These are phyloP conservation scores for Meriones unguiculatus DNA, from an alignment of 2,113 vertebrate species.

Conservation along the genomic window DNA sequence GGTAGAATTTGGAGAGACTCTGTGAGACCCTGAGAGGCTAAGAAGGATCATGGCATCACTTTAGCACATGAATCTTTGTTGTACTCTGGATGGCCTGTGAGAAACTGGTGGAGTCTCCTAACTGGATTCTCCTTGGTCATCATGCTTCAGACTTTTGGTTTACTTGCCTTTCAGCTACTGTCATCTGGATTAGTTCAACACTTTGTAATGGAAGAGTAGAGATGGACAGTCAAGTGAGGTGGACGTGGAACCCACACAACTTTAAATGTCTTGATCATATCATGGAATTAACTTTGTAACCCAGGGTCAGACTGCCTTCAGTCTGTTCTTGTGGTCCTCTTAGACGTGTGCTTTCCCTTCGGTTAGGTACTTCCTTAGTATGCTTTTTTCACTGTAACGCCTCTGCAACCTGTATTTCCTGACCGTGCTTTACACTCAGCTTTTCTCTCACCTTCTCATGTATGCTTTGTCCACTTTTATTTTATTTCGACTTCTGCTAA, in stretches of 20 bases:
- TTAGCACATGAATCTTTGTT: neutral
- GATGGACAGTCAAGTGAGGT: neutral
- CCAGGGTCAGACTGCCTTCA: neutral
- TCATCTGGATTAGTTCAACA: neutral
- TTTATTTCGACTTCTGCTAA: neutral
- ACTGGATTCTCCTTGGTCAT: fast-evolving
- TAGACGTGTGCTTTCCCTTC: neutral
- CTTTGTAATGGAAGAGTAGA: neutral
- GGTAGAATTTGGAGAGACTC: neutral
- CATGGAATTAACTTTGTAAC: neutral
- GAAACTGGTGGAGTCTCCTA: neutral
- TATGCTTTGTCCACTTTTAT: neutral
- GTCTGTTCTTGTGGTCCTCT: neutral
- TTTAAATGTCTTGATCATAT: neutral
- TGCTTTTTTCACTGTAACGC: neutral
- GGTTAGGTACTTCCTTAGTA: neutral
- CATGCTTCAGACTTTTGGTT: neutral
- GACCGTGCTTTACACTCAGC: neutral
- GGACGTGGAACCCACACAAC: neutral
- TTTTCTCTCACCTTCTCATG: neutral
- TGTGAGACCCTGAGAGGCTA: neutral
- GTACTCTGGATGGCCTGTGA: neutral
- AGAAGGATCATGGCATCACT: neutral
- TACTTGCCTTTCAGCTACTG: neutral
- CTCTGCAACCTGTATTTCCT: no score